These are phyloP conservation scores for Spisula subtruncata DNA, from an alignment of 2,888 invertebrate species.

Conservation along the genomic window DNA sequence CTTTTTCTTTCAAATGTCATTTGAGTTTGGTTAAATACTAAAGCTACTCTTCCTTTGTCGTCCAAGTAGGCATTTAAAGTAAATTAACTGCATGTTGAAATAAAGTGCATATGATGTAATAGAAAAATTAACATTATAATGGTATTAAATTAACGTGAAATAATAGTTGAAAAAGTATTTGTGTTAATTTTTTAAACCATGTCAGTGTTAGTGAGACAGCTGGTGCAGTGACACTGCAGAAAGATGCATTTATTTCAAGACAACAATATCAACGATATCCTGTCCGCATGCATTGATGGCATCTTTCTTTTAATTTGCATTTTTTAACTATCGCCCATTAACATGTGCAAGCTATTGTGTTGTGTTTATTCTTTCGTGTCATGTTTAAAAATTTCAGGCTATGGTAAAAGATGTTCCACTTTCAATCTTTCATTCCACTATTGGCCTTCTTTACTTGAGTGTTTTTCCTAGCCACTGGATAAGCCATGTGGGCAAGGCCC, in stretches of 20 bases:
- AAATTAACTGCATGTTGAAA: slow-evolving; percentile 27
- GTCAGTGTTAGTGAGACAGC: background rate
- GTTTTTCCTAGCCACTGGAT: no score
- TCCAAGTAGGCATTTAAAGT: slow-evolving; percentile 15
- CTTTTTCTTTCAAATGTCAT: slow-evolving; percentile 20
- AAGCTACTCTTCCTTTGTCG: background rate
- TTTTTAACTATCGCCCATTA: slow-evolving; percentile 8
- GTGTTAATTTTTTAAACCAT: slow-evolving; percentile 7
- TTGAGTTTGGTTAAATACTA: background rate
- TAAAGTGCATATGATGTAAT: slow-evolving; percentile 15
- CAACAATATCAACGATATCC: background rate
- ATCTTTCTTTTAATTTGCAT: slow-evolving; percentile 10
- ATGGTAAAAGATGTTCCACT: background rate
- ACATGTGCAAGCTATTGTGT: slow-evolving; percentile 17
- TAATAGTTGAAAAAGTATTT: slow-evolving; percentile 25
- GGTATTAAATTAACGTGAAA: slow-evolving; percentile 2
- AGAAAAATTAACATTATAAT: slow-evolving; percentile 25
- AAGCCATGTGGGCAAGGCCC: no score
- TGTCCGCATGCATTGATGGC: slow-evolving; percentile 4
- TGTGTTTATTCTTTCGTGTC: background rate
- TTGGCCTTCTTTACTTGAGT: no score
- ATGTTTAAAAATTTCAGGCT: background rate
- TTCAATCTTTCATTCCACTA: slow-evolving; percentile 1
- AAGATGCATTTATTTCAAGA: slow-evolving; percentile 27
- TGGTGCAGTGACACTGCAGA: background rate